Percentiles rank a stretch among this genome's conserved stretches.
phyloP scores from a whole-genome alignment of 2,113 vertebrate genomes.

The Pungitius pungitius region DNA sequence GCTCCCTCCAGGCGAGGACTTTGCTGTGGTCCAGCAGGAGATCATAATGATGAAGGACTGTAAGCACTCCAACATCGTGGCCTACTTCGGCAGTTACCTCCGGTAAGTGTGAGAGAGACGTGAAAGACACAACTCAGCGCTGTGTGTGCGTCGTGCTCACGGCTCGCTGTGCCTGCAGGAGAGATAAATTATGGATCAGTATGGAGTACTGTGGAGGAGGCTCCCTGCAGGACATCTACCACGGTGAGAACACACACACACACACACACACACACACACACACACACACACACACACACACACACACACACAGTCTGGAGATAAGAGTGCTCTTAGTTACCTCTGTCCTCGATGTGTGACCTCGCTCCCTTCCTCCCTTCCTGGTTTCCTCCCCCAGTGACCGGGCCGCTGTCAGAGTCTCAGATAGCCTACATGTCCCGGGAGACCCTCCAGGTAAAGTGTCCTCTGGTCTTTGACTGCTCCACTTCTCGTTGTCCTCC shows the following conservation, averaged over 20 bases:
- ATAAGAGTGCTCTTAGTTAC: not conserved
- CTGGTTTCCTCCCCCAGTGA: slow-evolving; percentile 81
- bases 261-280: not conserved
- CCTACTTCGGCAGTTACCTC: slow-evolving; percentile 99
- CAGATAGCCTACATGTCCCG: slow-evolving; percentile 98
- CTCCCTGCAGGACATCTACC: slow-evolving; percentile 98
- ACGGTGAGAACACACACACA: slow-evolving; percentile 78
- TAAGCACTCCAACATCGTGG: slow-evolving; percentile 98
- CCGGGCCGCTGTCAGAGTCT: slow-evolving; percentile 94
- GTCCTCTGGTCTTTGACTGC: not conserved
- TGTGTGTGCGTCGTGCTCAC: slow-evolving; percentile 20
- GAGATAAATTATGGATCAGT: slow-evolving; percentile 99
- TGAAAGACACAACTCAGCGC: too few relatives aligned
- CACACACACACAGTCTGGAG: not conserved
- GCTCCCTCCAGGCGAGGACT: slow-evolving; percentile 91
- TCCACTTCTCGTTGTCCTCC: too few relatives aligned
- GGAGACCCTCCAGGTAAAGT: slow-evolving; percentile 94
- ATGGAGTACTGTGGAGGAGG: slow-evolving; percentile 99
- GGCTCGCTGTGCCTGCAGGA: slow-evolving; percentile 78
- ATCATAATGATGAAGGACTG: slow-evolving; percentile 99
- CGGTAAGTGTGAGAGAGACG: slow-evolving; percentile 80
- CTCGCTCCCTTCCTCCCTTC: not conserved
- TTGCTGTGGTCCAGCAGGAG: slow-evolving; percentile 99
- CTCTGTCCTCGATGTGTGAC: not conserved
- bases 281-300: not conserved